A percentile compares a stretch with the other conserved stretches of the same genome.
Conservation (phyloP, 2,113 vertebrate species). For the Galeopterus variegatus region DNA sequence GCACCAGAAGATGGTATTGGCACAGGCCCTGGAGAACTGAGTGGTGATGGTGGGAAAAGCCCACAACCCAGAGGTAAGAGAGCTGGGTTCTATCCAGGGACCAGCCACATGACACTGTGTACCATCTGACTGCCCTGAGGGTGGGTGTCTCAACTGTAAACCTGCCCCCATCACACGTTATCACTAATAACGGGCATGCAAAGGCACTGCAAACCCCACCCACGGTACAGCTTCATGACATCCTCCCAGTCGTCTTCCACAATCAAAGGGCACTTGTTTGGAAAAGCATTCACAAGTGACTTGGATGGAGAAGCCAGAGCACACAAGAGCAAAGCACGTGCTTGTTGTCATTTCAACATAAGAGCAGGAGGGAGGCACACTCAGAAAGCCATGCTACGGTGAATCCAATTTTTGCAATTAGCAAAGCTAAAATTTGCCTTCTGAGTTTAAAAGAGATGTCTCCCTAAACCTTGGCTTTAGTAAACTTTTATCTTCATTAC, state of each 20-base stretch:
- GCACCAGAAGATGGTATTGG: too few relatives aligned
- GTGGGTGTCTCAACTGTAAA: neutral
- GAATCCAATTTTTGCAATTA: neutral
- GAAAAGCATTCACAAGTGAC: neutral
- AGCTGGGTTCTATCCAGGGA: neutral
- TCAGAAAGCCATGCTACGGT: too few relatives aligned
- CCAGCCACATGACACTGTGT: neutral
- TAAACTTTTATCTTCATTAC: neutral
- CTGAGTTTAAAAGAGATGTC: neutral
- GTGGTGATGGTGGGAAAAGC: too few relatives aligned
- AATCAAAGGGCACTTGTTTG: neutral
- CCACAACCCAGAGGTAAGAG: neutral
- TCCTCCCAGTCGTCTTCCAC: neutral
- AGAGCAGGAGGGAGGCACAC: neutral
- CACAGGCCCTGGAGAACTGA: neutral
- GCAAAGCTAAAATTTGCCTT: neutral
- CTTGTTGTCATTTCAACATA: neutral
- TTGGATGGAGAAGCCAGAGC: accelerated
- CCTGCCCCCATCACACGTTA: too few relatives aligned
- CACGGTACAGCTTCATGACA: accelerated
- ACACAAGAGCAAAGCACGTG: accelerated
- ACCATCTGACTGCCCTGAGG: too few relatives aligned
- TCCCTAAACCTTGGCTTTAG: neutral
- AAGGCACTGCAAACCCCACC: accelerated
- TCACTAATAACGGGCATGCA: accelerated